Percentiles rank a stretch among this genome's conserved stretches.
These are phyloP conservation scores for Cephus cinctus DNA, from an alignment of 1,140 invertebrate genomes.

Conservation along the genomic window DNA sequence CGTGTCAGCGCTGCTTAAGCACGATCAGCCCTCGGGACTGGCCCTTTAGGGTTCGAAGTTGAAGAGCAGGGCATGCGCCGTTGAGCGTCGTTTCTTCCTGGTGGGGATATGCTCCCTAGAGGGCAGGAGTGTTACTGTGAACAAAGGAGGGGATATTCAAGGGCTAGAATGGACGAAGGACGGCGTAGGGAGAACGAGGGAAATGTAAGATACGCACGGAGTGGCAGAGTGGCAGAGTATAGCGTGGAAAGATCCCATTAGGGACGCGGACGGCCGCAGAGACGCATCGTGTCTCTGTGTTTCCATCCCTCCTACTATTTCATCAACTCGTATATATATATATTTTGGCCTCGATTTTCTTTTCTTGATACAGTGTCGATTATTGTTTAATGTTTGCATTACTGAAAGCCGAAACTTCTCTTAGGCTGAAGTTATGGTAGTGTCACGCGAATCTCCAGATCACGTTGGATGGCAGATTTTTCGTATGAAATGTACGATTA, in stretches of 20 bases:
- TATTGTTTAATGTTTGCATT: too few relatives aligned
- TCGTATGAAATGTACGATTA: too few relatives aligned
- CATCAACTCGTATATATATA: background rate
- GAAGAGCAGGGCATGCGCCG: background rate
- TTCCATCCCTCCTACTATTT: background rate
- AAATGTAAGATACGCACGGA: slow-evolving; percentile 24
- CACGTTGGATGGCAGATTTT: too few relatives aligned
- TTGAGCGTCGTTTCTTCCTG: background rate
- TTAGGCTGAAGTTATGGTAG: too few relatives aligned
- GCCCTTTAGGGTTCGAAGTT: background rate
- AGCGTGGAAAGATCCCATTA: slow-evolving; percentile 44
- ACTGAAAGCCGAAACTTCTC: too few relatives aligned
- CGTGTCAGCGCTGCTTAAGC: too few relatives aligned
- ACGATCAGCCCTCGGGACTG: background rate
- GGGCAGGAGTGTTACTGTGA: slow-evolving; percentile 17
- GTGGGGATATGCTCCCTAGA: background rate
- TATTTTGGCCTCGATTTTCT: background rate
- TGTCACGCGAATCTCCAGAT: too few relatives aligned
- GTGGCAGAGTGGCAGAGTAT: too few relatives aligned
- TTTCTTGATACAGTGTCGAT: too few relatives aligned
- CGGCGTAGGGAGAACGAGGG: slow-evolving; percentile 15
- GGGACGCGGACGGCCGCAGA: slow-evolving; percentile 39
- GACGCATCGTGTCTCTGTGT: slow-evolving; percentile 32
- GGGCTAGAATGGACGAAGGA: slow-evolving; percentile 21
- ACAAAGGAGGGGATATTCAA: slow-evolving; percentile 24